phyloP scores from a whole-genome alignment of 2,888 invertebrate species.

The Cepaea hortensis region DNA sequence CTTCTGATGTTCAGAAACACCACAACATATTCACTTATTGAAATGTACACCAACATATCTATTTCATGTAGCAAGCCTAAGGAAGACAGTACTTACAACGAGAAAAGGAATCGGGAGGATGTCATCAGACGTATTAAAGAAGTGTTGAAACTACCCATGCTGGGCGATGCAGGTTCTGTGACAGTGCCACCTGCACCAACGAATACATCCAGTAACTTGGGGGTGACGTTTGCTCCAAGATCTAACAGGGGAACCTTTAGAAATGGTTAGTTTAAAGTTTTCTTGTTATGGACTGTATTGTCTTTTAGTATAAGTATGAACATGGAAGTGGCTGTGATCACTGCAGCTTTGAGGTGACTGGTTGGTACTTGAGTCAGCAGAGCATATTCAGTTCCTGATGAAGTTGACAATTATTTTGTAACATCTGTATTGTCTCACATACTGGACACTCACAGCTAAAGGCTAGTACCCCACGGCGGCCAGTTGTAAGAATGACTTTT shows the following conservation, averaged over 20 bases:
- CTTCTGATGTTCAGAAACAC: too few species aligned
- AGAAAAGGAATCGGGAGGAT: constrained; percentile 26
- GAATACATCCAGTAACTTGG: not conserved
- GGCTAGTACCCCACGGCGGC: too few species aligned
- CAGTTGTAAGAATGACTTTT: too few species aligned
- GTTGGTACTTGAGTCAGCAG: too few species aligned
- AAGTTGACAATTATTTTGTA: too few species aligned
- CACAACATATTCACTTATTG: too few species aligned
- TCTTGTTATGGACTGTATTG: too few species aligned
- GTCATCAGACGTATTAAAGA: constrained; percentile 36
- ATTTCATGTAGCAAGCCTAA: constrained; percentile 20
- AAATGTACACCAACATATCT: not conserved
- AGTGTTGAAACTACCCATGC: constrained; percentile 27
- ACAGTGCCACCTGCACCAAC: not conserved
- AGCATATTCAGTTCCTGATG: too few species aligned
- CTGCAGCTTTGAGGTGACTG: too few species aligned
- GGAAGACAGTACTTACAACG: not conserved
- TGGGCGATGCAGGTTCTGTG: constrained; percentile 12
- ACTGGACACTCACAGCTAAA: too few species aligned
- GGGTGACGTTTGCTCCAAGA: not conserved
- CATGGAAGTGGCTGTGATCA: too few species aligned
- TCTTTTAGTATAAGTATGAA: not conserved
- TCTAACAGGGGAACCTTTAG: not conserved
- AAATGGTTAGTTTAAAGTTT: not conserved
- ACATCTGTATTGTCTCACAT: too few species aligned